These are phyloP conservation scores for Hyposoter dolosus DNA, from an alignment of 2,888 invertebrate species.

Conservation along the genomic window DNA sequence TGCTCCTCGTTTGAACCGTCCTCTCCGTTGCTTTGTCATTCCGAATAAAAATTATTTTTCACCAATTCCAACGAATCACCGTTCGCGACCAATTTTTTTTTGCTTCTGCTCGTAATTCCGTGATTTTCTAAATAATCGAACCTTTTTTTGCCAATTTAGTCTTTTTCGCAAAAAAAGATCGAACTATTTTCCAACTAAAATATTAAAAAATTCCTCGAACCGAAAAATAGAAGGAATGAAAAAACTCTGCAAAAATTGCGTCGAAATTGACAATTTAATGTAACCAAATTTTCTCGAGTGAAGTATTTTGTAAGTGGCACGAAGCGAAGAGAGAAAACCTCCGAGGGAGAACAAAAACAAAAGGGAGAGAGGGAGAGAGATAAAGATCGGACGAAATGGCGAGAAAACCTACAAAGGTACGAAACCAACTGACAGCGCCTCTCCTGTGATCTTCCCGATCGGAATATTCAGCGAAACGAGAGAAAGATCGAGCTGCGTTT, in stretches of 20 bases:
- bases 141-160: not conserved
- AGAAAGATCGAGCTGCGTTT: slow-evolving; percentile 47
- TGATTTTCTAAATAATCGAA: not conserved
- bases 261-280: not conserved
- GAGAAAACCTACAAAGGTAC: not conserved
- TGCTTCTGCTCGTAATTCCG: not conserved
- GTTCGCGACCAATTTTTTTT: not conserved
- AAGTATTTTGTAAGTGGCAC: not conserved
- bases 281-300: not conserved
- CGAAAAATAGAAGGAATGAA: not conserved
- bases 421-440: not conserved
- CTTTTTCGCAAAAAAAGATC: not conserved
- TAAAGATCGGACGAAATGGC: not conserved
- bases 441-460: slow-evolving; percentile 14
- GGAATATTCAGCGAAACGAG: slow-evolving; percentile 22
- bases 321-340: not conserved
- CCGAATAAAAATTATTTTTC: not conserved
- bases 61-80: not conserved
- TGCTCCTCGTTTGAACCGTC: slow-evolving; percentile 6
- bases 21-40: not conserved
- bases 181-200: not conserved
- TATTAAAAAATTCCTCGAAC: not conserved
- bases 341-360: not conserved
- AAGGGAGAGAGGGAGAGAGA: not conserved
- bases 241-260: not conserved